Percentiles rank a stretch among this genome's conserved stretches.
Conservation (phyloP, 1,140 invertebrate species). For the Archegozetes longisetosus region DNA sequence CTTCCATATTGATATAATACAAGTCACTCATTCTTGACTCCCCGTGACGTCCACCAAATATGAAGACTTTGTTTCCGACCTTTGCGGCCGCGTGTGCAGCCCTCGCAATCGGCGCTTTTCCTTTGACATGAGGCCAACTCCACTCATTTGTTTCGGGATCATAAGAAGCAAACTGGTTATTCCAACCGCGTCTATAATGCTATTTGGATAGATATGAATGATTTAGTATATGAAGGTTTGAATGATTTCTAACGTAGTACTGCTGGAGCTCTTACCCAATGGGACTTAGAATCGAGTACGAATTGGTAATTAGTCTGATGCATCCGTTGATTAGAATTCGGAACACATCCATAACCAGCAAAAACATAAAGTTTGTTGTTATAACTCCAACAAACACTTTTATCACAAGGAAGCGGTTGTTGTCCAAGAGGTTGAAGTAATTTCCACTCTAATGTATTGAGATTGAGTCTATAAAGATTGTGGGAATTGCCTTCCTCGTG, state of each 20-base stretch:
- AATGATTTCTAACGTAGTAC: too few species aligned
- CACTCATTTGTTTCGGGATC: constrained; percentile 45
- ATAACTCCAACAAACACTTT: constrained; percentile 30
- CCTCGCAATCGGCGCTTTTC: constrained; percentile 28
- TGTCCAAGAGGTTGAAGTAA: constrained; percentile 13
- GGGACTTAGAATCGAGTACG: constrained; percentile 21
- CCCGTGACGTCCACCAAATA: constrained; percentile 34
- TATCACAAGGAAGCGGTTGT: constrained; percentile 30
- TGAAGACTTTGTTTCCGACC: constrained; percentile 26
- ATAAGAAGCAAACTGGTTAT: constrained; percentile 37
- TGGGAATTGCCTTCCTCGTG: constrained; percentile 25
- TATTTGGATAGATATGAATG: constrained; percentile 19
- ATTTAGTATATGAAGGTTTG: too few species aligned
- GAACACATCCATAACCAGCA: constrained; percentile 16
- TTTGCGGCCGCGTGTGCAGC: constrained; percentile 32
- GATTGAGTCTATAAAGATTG: constrained; percentile 27
- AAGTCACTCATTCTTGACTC: constrained; percentile 31
- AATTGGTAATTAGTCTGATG: constrained; percentile 23
- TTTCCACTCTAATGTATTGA: constrained; percentile 27
- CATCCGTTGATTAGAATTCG: not conserved
- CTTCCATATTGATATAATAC: constrained; percentile 30
- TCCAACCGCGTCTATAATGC: constrained; percentile 16
- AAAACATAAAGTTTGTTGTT: constrained; percentile 31
- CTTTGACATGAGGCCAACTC: constrained; percentile 28
- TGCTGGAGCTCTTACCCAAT: too few species aligned